Conservation (phyloP, 2,888 invertebrate genomes). For the Sinodicranocentrus sp. region DNA sequence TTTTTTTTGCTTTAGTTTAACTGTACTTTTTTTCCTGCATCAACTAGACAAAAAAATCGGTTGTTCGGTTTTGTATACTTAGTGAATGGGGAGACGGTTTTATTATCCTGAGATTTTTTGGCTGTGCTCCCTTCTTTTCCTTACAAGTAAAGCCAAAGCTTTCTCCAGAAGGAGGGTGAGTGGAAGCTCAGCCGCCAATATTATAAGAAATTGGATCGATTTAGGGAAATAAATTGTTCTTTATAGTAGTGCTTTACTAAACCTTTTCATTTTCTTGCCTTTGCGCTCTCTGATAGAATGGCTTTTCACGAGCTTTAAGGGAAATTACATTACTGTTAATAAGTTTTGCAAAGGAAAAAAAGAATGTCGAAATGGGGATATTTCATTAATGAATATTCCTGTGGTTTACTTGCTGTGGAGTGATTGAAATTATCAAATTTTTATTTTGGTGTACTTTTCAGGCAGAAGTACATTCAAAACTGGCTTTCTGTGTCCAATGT, state of each 20-base stretch:
- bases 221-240: conserved; percentile 1
- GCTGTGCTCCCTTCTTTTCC: background rate
- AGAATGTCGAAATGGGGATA: too few species aligned
- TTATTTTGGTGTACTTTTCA: too few species aligned
- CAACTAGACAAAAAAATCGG: background rate
- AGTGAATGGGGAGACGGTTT: conserved; percentile 7
- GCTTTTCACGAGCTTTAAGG: too few species aligned
- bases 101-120: conserved; percentile 6
- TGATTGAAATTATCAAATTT: too few species aligned
- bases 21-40: background rate
- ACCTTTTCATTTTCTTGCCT: background rate
- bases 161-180: background rate
- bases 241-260: background rate
- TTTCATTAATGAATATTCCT: too few species aligned
- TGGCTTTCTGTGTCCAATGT: too few species aligned
- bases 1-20: background rate
- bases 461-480: too few species aligned
- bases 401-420: too few species aligned
- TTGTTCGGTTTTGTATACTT: background rate
- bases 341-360: too few species aligned
- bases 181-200: background rate
- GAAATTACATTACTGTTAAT: too few species aligned
- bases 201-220: conserved; percentile 15
- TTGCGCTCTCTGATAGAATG: background rate
- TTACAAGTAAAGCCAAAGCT: background rate